Percentiles rank a stretch among this genome's conserved stretches.
Evolutionary conservation across 2,797 vertebrate species (phyloP).

Genomic region (Phataginus tetradactyla): DNA sequence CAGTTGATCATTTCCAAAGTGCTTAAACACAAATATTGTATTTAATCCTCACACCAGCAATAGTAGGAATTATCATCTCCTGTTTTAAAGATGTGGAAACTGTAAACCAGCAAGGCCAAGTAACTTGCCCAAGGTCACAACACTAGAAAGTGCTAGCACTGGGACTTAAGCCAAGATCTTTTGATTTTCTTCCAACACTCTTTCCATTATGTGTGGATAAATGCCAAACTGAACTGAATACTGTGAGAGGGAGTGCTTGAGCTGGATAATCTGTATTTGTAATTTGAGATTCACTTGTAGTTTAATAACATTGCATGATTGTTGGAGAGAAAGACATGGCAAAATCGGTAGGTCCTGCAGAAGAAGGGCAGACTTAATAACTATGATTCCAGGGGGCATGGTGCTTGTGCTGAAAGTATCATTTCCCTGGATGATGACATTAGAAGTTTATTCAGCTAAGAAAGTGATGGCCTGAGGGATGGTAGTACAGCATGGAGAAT

Average conservation of each 20-base stretch:
- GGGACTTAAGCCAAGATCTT: slow-evolving; percentile 9
- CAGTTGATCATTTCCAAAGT: neutral
- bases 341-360: neutral
- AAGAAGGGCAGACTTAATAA: slow-evolving; percentile 30
- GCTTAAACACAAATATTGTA: neutral
- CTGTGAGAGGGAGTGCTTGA: slow-evolving; percentile 25
- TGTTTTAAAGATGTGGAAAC: slow-evolving; percentile 17
- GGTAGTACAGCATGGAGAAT: too few relatives aligned
- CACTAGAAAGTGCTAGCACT: slow-evolving; percentile 15
- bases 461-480: neutral
- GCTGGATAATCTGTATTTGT: slow-evolving; percentile 48
- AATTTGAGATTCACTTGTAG: slow-evolving; percentile 63
- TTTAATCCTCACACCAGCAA: neutral
- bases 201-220: slow-evolving; percentile 59
- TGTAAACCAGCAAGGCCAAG: neutral
- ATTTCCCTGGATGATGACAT: slow-evolving; percentile 38
- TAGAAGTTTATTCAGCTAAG: slow-evolving; percentile 25
- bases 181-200: slow-evolving; percentile 53
- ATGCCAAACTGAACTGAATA: slow-evolving; percentile 47
- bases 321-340: slow-evolving; percentile 13
- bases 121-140: slow-evolving; percentile 57
- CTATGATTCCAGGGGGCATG: neutral
- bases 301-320: slow-evolving; percentile 50
- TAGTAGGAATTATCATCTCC: neutral
- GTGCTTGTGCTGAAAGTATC: neutral